These are phyloP conservation scores for Anarhynchus alexandrinus DNA, from an alignment of 2,113 vertebrate species.

Conservation along the genomic window DNA sequence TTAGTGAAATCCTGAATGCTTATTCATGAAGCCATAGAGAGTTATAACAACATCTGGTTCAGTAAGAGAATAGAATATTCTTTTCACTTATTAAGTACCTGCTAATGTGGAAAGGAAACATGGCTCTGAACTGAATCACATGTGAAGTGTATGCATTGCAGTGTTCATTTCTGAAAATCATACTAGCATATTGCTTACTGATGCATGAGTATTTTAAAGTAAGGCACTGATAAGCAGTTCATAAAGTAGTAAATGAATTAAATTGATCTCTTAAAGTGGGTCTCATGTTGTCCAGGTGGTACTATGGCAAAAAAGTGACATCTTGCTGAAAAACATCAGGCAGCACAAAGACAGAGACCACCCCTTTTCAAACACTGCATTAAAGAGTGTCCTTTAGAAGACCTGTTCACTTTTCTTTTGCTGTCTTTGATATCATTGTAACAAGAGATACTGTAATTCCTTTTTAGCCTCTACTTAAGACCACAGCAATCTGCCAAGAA, in stretches of 20 bases:
- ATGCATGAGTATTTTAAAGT: neutral
- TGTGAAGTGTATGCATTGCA: neutral
- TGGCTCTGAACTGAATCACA: neutral
- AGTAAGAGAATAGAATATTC: neutral
- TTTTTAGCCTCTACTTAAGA: neutral
- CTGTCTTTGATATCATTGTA: neutral
- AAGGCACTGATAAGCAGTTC: neutral
- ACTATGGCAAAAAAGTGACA: neutral
- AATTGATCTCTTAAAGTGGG: neutral
- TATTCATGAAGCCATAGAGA: slow-evolving; percentile 21
- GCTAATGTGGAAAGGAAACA: neutral
- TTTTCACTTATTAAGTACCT: neutral
- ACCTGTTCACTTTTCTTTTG: neutral
- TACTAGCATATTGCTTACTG: neutral
- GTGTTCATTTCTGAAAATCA: neutral
- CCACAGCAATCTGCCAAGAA: neutral
- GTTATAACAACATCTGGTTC: slow-evolving; percentile 25
- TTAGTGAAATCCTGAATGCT: slow-evolving; percentile 14
- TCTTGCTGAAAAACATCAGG: neutral
- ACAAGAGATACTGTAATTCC: neutral
- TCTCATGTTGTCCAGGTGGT: neutral
- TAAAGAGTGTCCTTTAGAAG: neutral
- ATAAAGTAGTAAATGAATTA: neutral
- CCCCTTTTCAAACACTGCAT: neutral
- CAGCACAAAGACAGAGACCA: neutral